Conservation (phyloP, 2,797 vertebrate species). For the Chiloscyllium punctatum region DNA sequence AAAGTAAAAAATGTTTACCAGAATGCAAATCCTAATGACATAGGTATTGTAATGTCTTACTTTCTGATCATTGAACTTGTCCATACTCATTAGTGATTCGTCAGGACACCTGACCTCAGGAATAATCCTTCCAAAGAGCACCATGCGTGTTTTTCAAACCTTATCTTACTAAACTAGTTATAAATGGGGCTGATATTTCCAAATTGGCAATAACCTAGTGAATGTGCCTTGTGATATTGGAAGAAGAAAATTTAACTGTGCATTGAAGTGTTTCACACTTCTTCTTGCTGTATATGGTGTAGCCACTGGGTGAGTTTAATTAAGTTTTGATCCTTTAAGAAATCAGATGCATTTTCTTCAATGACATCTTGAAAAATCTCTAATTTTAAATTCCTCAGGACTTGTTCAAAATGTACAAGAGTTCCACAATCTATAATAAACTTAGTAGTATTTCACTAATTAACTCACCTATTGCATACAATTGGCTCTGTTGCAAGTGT, state of each 20-base stretch:
- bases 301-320: slow-evolving; percentile 15
- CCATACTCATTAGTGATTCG: neutral
- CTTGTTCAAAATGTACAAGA: neutral
- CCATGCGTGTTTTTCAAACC: neutral
- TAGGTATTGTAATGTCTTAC: neutral
- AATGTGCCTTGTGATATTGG: neutral
- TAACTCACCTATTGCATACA: neutral
- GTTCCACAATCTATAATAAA: neutral
- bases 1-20: neutral
- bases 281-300: neutral
- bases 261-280: neutral
- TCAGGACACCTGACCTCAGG: neutral
- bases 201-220: neutral
- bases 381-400: neutral
- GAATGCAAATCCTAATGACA: neutral
- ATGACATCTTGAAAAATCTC: neutral
- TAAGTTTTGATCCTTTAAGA: slow-evolving; percentile 21
- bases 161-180: neutral
- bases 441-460: neutral
- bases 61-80: neutral
- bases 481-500: neutral
- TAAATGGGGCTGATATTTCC: neutral
- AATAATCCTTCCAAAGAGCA: neutral
- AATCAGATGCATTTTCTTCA: neutral
- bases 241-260: neutral